phyloP scores from a whole-genome alignment of 2,113 vertebrate genomes.

The Spheniscus mendiculus region DNA sequence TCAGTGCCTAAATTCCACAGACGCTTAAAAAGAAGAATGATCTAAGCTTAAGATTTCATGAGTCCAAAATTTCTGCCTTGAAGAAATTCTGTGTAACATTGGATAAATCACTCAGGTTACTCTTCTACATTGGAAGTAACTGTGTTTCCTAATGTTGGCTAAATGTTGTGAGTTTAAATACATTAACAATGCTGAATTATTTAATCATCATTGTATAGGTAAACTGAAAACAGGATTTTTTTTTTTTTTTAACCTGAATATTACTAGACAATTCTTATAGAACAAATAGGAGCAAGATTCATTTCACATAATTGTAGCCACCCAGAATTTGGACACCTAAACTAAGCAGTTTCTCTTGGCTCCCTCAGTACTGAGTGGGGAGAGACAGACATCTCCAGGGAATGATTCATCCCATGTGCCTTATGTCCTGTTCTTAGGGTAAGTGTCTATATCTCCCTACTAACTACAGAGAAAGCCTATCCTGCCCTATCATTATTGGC shows the following conservation, averaged over 20 bases:
- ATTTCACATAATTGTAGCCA: not conserved
- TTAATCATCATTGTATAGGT: not conserved
- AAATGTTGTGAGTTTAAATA: not conserved
- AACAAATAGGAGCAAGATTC: not conserved
- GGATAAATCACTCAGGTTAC: not conserved
- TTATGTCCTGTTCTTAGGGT: not conserved
- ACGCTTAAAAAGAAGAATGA: not conserved
- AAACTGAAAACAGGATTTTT: not conserved
- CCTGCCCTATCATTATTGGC: not conserved
- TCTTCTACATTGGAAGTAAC: not conserved
- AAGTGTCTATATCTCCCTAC: not conserved
- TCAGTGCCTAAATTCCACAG: not conserved
- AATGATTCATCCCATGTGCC: not conserved
- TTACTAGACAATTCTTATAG: not conserved
- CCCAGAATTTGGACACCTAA: not conserved
- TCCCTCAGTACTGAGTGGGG: not conserved
- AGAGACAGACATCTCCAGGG: not conserved
- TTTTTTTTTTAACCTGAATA: not conserved
- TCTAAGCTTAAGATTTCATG: not conserved
- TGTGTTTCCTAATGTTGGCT: not conserved
- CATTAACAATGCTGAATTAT: not conserved
- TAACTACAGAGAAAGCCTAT: not conserved
- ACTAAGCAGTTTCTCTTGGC: not conserved
- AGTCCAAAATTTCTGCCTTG: not conserved
- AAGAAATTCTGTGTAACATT: not conserved